Percentiles rank a stretch among this genome's conserved stretches.
Evolutionary conservation across 2,113 vertebrate species (phyloP).

Genomic region (Pogona vitticeps): DNA sequence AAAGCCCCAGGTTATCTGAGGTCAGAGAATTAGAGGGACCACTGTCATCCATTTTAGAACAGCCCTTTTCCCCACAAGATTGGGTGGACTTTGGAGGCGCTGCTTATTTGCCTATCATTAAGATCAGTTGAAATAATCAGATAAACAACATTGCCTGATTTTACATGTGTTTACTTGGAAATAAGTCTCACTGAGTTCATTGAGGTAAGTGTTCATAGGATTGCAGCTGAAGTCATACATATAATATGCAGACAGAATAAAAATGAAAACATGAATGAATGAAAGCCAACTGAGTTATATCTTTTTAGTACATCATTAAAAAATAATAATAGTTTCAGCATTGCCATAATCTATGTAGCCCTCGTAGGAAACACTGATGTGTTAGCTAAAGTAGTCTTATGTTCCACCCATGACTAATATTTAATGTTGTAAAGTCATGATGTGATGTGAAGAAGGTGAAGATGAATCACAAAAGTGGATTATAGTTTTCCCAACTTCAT

Average conservation of each 20-base stretch:
- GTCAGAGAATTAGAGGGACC: too few relatives aligned
- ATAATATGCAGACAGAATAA: background rate
- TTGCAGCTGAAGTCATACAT: background rate
- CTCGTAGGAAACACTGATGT: background rate
- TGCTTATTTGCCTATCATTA: background rate
- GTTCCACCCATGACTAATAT: conserved; percentile 39
- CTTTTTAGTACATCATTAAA: conserved; percentile 13
- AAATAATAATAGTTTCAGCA: background rate
- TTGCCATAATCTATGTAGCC: background rate
- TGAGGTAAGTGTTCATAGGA: too few relatives aligned
- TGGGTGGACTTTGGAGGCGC: too few relatives aligned
- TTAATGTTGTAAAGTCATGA: conserved; percentile 43
- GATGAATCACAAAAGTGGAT: conserved; percentile 3
- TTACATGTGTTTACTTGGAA: background rate
- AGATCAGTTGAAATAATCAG: too few relatives aligned
- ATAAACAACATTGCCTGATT: background rate
- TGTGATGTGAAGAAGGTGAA: background rate
- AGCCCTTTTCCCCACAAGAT: too few relatives aligned
- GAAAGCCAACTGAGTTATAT: conserved; percentile 1
- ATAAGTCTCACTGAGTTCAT: background rate
- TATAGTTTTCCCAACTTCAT: conserved; percentile 2
- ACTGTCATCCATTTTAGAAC: background rate
- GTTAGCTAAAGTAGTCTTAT: conserved; percentile 12
- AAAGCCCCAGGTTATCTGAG: too few relatives aligned
- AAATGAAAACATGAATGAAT: conserved; percentile 1